phyloP scores from a whole-genome alignment of 2,113 vertebrate species.

The Chaetorhynchus papuensis region DNA sequence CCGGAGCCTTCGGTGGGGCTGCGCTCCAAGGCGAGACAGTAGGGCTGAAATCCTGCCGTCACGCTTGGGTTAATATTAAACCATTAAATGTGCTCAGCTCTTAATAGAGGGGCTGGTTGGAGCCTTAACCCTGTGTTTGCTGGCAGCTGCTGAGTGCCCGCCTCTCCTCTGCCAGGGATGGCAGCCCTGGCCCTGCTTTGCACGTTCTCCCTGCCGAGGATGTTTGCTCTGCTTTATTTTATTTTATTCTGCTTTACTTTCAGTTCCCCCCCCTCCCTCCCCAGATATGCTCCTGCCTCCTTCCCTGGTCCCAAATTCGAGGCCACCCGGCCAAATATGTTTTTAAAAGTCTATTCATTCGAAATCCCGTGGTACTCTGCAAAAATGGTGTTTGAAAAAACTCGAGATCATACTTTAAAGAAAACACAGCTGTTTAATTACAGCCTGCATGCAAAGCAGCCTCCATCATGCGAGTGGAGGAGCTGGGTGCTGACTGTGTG shows the following conservation, averaged over 20 bases:
- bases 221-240: not conserved
- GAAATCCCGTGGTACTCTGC: not conserved
- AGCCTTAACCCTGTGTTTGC: conserved; percentile 23
- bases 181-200: not conserved
- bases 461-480: conserved; percentile 10
- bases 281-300: not conserved
- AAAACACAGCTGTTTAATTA: conserved; percentile 56
- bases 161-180: not conserved
- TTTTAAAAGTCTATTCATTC: not conserved
- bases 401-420: conserved; percentile 35
- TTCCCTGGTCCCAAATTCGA: not conserved
- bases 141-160: not conserved
- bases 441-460: conserved; percentile 21
- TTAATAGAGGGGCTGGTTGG: not conserved
- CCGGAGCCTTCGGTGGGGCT: not conserved
- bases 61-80: conserved; percentile 53
- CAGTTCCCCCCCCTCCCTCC: fast-evolving
- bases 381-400: conserved; percentile 12
- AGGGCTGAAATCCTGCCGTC: conserved; percentile 11
- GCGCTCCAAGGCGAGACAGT: not conserved
- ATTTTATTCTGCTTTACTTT: not conserved
- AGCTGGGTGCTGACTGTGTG: conserved; percentile 52
- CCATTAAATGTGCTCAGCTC: conserved; percentile 28
- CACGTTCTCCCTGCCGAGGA: fast-evolving
- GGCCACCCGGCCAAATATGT: not conserved